These are phyloP conservation scores for Sander lucioperca DNA, from an alignment of 2,113 vertebrate genomes.

Conservation along the genomic window DNA sequence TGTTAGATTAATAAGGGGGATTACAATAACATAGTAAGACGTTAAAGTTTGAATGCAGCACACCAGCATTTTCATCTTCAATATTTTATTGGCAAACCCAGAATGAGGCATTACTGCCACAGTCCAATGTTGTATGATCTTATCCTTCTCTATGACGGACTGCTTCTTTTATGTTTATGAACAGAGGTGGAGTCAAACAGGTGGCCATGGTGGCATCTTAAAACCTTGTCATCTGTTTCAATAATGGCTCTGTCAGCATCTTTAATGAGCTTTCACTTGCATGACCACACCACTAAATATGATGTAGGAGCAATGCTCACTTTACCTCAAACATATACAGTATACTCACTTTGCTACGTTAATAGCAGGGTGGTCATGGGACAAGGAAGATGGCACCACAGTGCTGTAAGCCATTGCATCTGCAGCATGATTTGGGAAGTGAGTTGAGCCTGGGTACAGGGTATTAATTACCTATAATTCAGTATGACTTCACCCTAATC, in stretches of 20 bases:
- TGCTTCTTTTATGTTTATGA: not conserved
- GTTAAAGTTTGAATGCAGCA: conserved; percentile 21
- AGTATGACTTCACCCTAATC: not conserved
- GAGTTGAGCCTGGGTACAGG: not conserved
- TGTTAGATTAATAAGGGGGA: not conserved
- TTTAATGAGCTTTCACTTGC: conserved; percentile 7
- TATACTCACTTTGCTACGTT: not conserved
- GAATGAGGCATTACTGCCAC: not conserved
- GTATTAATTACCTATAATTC: not conserved
- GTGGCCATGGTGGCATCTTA: not conserved
- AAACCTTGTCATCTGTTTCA: not conserved
- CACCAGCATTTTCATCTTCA: conserved; percentile 1
- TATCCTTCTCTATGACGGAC: not conserved
- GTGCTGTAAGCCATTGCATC: not conserved
- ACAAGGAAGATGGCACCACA: not conserved
- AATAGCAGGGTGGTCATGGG: not conserved
- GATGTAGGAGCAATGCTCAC: not conserved
- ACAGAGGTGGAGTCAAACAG: conserved; percentile 12
- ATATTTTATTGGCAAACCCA: not conserved
- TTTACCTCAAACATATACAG: not conserved
- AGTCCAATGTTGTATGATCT: not conserved
- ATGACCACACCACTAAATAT: not conserved
- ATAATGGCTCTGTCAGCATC: not conserved
- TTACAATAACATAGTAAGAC: conserved; percentile 4
- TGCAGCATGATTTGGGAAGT: not conserved